These are phyloP conservation scores for Crenuchus spilurus DNA, from an alignment of 2,797 vertebrate genomes.

Conservation along the genomic window DNA sequence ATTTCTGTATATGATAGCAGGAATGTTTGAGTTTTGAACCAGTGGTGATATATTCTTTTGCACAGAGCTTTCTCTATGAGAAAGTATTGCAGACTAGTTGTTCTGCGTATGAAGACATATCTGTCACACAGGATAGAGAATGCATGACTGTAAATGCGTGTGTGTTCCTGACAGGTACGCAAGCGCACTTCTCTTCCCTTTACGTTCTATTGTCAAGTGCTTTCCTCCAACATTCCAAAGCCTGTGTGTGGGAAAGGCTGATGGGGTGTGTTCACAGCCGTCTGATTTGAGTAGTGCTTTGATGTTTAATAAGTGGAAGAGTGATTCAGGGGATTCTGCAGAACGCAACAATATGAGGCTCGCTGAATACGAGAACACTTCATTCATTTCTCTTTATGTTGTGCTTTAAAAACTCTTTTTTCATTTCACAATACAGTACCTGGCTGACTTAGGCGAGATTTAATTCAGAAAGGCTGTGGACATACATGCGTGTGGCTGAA, in stretches of 20 bases:
- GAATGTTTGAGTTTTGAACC: no score
- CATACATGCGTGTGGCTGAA: no score
- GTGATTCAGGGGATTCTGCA: background rate
- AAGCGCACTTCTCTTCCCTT: background rate
- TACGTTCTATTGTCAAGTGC: slow-evolving; percentile 8
- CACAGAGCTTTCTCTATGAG: background rate
- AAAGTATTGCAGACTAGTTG: background rate
- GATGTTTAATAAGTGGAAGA: slow-evolving; percentile 2
- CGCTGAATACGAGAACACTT: no score
- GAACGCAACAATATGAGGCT: background rate
- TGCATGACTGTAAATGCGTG: background rate
- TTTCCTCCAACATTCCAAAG: slow-evolving; percentile 32
- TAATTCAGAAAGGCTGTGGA: no score
- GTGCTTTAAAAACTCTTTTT: no score
- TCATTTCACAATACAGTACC: no score
- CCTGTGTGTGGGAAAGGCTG: slow-evolving; percentile 7
- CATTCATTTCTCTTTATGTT: no score
- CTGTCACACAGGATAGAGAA: background rate
- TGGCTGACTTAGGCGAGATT: no score
- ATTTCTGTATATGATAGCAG: no score
- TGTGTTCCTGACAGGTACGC: background rate
- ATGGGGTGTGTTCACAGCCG: slow-evolving; percentile 23
- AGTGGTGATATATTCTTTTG: background rate
- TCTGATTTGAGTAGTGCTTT: background rate
- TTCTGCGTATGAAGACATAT: background rate